These are phyloP conservation scores for Etheostoma perlongum DNA, from an alignment of 2,797 vertebrate species.

Conservation along the genomic window DNA sequence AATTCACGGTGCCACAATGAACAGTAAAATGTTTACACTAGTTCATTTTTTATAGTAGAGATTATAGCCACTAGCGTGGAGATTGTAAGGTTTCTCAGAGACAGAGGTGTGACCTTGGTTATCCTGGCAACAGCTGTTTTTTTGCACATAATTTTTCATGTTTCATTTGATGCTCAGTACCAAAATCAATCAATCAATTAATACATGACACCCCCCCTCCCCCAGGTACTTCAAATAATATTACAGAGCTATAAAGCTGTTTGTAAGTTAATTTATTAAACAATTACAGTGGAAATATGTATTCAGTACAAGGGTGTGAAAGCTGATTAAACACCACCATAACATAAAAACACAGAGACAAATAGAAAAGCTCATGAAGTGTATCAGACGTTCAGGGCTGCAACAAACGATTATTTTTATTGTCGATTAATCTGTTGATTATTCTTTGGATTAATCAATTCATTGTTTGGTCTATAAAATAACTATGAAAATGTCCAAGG, in stretches of 20 bases:
- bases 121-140: slow-evolving; percentile 42
- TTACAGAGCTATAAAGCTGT: background rate
- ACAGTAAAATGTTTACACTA: no score
- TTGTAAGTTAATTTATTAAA: background rate
- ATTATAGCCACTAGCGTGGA: background rate
- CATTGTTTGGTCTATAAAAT: background rate
- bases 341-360: background rate
- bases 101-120: slow-evolving; percentile 57
- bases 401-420: no score
- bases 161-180: background rate
- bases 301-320: no score
- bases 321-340: no score
- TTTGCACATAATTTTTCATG: background rate
- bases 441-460: no score
- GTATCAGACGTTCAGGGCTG: no score
- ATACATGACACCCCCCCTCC: no score
- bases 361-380: no score
- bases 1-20: background rate
- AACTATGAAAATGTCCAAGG: background rate
- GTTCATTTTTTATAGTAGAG: background rate
- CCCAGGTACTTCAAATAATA: background rate
- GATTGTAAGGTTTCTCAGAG: background rate
- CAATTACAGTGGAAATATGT: background rate
- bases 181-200: background rate
- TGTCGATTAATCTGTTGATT: no score